Evolutionary conservation across 2,888 invertebrate genomes (phyloP).

Genomic region (Sinotaia quadrata): DNA sequence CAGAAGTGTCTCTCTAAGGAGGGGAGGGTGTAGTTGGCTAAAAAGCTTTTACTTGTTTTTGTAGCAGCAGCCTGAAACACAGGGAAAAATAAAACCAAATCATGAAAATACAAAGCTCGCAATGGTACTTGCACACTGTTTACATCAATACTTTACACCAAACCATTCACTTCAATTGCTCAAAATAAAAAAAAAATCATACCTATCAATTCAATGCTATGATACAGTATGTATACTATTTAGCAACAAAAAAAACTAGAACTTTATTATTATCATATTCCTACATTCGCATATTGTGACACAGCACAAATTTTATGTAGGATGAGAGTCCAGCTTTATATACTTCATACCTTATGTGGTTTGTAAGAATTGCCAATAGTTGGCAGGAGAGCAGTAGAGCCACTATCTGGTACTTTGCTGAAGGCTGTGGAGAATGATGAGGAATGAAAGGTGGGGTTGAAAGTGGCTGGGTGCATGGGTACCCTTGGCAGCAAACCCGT

Average conservation of each 20-base stretch:
- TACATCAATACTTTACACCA: too few relatives aligned
- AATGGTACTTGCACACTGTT: too few relatives aligned
- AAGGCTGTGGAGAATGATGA: conserved; percentile 56
- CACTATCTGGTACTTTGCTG: conserved; percentile 43
- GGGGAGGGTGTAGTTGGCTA: conserved; percentile 62
- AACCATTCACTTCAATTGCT: too few relatives aligned
- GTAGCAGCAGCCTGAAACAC: conserved; percentile 52
- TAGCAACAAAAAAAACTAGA: background rate
- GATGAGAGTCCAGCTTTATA: too few relatives aligned
- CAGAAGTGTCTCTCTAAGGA: conserved; percentile 55
- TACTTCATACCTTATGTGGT: conserved; percentile 55
- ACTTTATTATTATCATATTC: background rate
- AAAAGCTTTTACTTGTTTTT: conserved; percentile 60
- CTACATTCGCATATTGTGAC: too few relatives aligned
- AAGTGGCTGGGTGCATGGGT: conserved; percentile 55
- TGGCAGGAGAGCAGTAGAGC: conserved; percentile 51
- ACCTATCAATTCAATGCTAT: too few relatives aligned
- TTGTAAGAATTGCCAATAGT: conserved; percentile 57
- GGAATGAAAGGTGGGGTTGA: conserved; percentile 60
- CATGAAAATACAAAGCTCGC: too few relatives aligned
- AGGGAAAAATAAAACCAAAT: too few relatives aligned
- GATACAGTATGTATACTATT: background rate
- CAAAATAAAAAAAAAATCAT: too few relatives aligned
- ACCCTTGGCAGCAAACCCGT: conserved; percentile 59
- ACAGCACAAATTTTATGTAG: too few relatives aligned